phyloP scores from a whole-genome alignment of 1,140 invertebrate species.

The Thaumatotibia leucotreta region DNA sequence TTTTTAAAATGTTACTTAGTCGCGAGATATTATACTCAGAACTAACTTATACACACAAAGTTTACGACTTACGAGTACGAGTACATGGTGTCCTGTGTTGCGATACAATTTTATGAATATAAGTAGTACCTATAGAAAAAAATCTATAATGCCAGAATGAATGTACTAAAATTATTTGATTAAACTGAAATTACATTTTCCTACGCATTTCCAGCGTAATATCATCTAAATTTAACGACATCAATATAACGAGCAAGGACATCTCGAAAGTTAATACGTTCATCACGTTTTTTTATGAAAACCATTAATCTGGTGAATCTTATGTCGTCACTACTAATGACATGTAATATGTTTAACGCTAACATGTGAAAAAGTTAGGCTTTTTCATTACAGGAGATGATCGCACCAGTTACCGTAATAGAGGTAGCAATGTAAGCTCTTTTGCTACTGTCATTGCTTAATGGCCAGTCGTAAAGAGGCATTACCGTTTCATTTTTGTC shows the following conservation, averaged over 20 bases:
- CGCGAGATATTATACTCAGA: no score
- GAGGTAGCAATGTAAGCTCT: conserved; percentile 13
- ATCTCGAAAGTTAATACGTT: background rate
- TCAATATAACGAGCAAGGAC: background rate
- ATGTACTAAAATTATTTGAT: background rate
- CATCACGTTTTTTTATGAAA: background rate
- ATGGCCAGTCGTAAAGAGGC: conserved; percentile 34
- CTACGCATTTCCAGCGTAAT: background rate
- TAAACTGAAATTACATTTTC: background rate
- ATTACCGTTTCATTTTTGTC: conserved; percentile 34
- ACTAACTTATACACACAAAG: no score
- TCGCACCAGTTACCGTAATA: conserved; percentile 22
- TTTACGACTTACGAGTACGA: no score
- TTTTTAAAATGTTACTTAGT: background rate
- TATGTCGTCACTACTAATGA: background rate
- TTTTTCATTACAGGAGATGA: background rate
- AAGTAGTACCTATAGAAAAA: background rate
- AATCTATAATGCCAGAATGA: background rate
- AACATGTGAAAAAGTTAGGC: conserved; percentile 18
- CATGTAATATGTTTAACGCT: background rate
- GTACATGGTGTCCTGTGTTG: no score
- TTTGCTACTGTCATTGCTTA: conserved; percentile 38
- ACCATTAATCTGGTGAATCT: background rate
- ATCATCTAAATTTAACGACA: background rate
- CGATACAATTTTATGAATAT: no score